These are phyloP conservation scores for Eupithecia dodoneata DNA, from an alignment of 2,888 invertebrate species.

Conservation along the genomic window DNA sequence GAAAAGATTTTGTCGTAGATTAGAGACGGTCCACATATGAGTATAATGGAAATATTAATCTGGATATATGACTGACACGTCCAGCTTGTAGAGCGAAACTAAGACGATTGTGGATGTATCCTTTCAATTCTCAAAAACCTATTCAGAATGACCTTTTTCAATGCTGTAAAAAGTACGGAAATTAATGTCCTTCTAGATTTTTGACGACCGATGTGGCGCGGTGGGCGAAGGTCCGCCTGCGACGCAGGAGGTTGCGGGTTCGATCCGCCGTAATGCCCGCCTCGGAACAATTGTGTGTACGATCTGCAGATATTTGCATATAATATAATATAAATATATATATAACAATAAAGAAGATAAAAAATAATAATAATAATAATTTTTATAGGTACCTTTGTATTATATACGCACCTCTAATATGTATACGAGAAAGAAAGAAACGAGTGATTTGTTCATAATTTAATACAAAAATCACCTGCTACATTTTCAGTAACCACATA, in stretches of 20 bases:
- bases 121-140: conserved; percentile 32
- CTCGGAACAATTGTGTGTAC: too few relatives aligned
- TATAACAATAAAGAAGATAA: too few relatives aligned
- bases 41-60: conserved; percentile 49
- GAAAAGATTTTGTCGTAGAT: conserved; percentile 47
- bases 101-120: conserved; percentile 45
- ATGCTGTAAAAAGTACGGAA: conserved; percentile 30
- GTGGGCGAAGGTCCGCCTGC: too few relatives aligned
- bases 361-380: too few relatives aligned
- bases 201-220: too few relatives aligned
- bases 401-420: background rate
- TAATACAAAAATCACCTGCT: background rate
- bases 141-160: conserved; percentile 32
- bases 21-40: conserved; percentile 52
- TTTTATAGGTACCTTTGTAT: background rate
- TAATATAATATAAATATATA: too few relatives aligned
- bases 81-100: conserved; percentile 39
- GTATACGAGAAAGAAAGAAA: background rate
- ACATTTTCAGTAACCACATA: background rate
- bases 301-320: too few relatives aligned
- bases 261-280: too few relatives aligned
- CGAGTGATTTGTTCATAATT: background rate
- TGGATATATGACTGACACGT: conserved; percentile 57
- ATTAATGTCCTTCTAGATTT: background rate
- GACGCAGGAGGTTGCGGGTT: too few relatives aligned